Conservation (phyloP, 2,888 invertebrate genomes). For the Patella caerulea region DNA sequence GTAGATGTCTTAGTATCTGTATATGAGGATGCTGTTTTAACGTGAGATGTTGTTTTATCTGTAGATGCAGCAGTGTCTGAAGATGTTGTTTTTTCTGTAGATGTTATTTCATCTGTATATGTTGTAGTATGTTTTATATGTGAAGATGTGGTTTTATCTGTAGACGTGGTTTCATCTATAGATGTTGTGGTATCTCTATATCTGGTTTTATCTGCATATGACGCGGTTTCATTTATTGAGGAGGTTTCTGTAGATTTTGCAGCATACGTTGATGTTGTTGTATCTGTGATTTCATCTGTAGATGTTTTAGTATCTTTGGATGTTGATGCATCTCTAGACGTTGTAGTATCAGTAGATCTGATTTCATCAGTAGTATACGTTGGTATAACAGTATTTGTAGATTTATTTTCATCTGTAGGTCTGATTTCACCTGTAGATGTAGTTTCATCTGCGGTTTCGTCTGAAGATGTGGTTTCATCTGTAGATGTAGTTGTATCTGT, state of each 20-base stretch:
- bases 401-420: not conserved
- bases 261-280: too few species aligned
- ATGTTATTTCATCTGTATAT: not conserved
- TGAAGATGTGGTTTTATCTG: not conserved
- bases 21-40: not conserved
- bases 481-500: too few species aligned
- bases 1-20: not conserved
- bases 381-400: not conserved
- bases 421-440: not conserved
- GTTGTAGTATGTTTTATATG: not conserved
- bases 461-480: not conserved
- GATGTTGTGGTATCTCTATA: not conserved
- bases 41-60: not conserved
- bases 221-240: not conserved
- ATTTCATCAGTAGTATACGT: not conserved
- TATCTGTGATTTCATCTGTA: not conserved
- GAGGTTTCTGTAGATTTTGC: not conserved
- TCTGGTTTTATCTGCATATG: too few species aligned
- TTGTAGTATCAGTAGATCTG: not conserved
- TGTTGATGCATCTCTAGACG: not conserved
- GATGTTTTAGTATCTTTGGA: not conserved
- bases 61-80: not conserved
- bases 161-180: not conserved
- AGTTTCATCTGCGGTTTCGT: not conserved
- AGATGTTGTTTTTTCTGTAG: not conserved